Conservation (phyloP, 2,113 vertebrate genomes). For the Chiloscyllium plagiosum region DNA sequence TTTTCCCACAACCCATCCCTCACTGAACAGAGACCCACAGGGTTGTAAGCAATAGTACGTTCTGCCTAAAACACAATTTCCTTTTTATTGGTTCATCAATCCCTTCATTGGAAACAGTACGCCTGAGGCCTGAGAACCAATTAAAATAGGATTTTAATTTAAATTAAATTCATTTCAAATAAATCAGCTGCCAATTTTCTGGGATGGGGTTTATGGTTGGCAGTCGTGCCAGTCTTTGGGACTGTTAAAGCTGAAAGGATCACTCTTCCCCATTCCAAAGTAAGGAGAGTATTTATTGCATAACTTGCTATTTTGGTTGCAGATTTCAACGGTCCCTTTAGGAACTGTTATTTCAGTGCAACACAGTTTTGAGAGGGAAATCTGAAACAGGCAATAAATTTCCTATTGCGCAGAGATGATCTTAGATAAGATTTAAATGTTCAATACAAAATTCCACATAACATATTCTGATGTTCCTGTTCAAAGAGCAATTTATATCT, state of each 20-base stretch:
- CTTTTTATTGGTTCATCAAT: neutral
- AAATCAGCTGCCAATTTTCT: neutral
- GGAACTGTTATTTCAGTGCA: neutral
- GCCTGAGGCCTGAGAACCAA: neutral
- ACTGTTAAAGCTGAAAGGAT: neutral
- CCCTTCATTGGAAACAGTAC: neutral
- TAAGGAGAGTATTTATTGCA: neutral
- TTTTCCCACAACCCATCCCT: neutral
- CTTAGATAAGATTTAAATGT: neutral
- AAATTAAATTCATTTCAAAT: neutral
- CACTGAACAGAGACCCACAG: neutral
- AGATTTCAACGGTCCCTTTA: neutral
- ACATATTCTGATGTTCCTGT: neutral
- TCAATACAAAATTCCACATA: neutral
- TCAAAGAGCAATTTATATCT: neutral
- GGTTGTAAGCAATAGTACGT: neutral
- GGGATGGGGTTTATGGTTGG: neutral
- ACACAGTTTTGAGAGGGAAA: neutral
- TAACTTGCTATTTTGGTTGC: neutral
- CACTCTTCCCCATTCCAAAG: neutral
- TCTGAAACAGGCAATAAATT: neutral
- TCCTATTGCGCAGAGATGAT: neutral
- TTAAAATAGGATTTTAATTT: neutral
- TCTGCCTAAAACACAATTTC: neutral
- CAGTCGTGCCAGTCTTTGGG: neutral